A percentile compares a stretch with the other conserved stretches of the same genome.
Evolutionary conservation across 2,888 invertebrate genomes (phyloP).

Genomic region (Zhuqinia jingwanae): DNA sequence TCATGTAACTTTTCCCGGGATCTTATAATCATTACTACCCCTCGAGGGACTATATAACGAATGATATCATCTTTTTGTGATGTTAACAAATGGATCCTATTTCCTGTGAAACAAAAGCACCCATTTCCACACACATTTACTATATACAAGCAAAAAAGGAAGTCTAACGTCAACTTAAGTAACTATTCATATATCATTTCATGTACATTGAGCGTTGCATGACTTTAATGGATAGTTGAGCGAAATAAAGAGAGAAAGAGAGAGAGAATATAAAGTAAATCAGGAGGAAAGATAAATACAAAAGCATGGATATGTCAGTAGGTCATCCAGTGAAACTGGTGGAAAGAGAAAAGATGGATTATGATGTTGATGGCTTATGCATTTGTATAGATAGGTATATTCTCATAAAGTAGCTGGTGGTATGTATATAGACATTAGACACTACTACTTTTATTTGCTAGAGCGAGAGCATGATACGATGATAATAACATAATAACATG

Average conservation of each 20-base stretch:
- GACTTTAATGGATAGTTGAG: too few species aligned
- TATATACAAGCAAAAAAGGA: too few species aligned
- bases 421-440: neutral
- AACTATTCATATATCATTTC: too few species aligned
- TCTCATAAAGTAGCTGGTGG: too few species aligned
- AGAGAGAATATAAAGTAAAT: neutral
- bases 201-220: too few species aligned
- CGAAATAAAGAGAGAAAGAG: too few species aligned
- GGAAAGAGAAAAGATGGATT: neutral
- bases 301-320: constrained; percentile 1
- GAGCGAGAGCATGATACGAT: neutral
- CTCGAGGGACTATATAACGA: constrained; percentile 12
- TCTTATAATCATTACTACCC: neutral
- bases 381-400: too few species aligned
- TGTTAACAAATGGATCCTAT: constrained; percentile 56
- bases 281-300: neutral
- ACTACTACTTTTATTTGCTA: neutral
- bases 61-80: constrained; percentile 26
- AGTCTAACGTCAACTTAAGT: too few species aligned
- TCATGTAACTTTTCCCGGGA: constrained; percentile 5
- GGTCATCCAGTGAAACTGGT: neutral
- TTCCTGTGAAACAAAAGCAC: constrained; percentile 51
- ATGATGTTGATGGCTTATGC: too few species aligned
- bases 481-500: neutral
- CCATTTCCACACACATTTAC: neutral